Evolutionary conservation across 2,113 vertebrate species (phyloP).

Genomic region (Mirza zaza): DNA sequence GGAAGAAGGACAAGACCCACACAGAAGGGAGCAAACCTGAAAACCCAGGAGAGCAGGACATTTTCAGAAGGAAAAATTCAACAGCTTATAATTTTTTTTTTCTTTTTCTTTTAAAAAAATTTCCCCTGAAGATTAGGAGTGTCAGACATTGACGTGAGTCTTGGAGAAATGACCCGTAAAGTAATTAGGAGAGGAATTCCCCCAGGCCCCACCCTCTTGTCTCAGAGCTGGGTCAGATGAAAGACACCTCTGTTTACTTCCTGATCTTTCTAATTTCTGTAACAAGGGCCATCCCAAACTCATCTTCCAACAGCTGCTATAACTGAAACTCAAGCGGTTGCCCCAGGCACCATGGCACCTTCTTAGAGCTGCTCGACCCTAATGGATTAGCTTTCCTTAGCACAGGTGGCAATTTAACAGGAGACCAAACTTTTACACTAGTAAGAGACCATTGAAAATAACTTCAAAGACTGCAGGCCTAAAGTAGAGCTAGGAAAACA

Average conservation of each 20-base stretch:
- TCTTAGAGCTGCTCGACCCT: constrained; percentile 89
- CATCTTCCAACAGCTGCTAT: constrained; percentile 91
- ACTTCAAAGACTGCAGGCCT: constrained; percentile 80
- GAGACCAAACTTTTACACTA: constrained; percentile 88
- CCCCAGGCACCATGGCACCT: constrained; percentile 85
- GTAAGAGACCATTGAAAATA: constrained; percentile 78
- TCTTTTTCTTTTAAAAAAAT: constrained; percentile 58
- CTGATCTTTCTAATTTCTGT: constrained; percentile 97
- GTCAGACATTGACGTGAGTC: constrained; percentile 92
- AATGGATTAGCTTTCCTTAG: constrained; percentile 91
- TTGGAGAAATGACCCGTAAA: constrained; percentile 92
- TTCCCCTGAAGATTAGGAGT: constrained; percentile 85
- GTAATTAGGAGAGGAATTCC: constrained; percentile 96
- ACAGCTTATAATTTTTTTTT: constrained; percentile 57
- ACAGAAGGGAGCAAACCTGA: constrained; percentile 65
- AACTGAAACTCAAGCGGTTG: constrained; percentile 91
- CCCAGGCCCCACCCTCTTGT: constrained; percentile 79
- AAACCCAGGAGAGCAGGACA: constrained; percentile 62
- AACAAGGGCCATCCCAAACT: constrained; percentile 91
- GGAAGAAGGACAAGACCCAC: constrained; percentile 66
- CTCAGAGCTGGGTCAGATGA: constrained; percentile 91
- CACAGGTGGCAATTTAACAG: constrained; percentile 90
- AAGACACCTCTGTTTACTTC: constrained; percentile 96
- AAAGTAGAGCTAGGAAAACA: constrained; percentile 64
- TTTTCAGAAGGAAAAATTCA: constrained; percentile 50